Percentiles rank a stretch among this genome's conserved stretches.
Evolutionary conservation across 1,140 invertebrate genomes (phyloP).

Genomic region (Atta texana): DNA sequence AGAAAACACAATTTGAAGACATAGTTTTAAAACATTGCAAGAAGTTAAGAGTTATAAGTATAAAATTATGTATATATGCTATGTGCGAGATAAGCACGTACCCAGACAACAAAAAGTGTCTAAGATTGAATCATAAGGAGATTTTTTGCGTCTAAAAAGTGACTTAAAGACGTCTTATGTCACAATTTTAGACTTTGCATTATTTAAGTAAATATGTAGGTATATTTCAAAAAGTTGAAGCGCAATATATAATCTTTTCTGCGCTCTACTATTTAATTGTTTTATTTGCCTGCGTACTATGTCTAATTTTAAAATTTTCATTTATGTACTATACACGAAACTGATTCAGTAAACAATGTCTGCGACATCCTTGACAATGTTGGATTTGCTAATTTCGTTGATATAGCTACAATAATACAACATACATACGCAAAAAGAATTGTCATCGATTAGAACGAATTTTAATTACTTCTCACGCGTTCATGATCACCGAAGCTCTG

Average conservation of each 20-base stretch:
- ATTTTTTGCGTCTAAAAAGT: too few species aligned
- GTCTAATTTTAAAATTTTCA: background rate
- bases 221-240: constrained; percentile 6
- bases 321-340: background rate
- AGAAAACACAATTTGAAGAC: too few species aligned
- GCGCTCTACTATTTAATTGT: constrained; percentile 8
- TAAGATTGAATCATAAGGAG: too few species aligned
- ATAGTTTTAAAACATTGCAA: too few species aligned
- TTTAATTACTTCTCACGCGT: constrained; percentile 68
- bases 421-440: background rate
- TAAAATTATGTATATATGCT: too few species aligned
- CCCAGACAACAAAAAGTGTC: too few species aligned
- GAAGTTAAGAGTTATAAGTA: too few species aligned
- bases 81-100: too few species aligned
- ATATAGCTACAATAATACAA: constrained; percentile 1
- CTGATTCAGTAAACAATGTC: background rate
- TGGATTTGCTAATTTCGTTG: constrained; percentile 14
- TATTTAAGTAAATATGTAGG: too few species aligned
- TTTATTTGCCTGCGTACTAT: background rate
- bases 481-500: constrained; percentile 53
- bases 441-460: background rate
- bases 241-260: background rate
- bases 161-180: too few species aligned
- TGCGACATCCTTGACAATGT: background rate
- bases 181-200: too few species aligned